These are phyloP conservation scores for Blera fallax DNA, from an alignment of 2,888 invertebrate species.

Conservation along the genomic window DNA sequence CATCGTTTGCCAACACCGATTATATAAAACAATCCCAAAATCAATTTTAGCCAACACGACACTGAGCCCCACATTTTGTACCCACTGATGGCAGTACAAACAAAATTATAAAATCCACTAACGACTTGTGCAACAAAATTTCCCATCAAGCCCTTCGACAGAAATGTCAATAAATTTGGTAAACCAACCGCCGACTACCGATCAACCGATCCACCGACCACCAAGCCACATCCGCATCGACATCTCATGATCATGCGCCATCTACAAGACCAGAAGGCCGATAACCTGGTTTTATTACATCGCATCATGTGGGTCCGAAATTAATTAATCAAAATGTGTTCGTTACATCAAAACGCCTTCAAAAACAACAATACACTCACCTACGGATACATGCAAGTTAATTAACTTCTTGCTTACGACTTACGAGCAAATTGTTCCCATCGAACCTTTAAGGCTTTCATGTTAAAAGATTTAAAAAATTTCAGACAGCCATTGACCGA, in stretches of 20 bases:
- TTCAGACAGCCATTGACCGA: neutral
- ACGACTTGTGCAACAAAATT: neutral
- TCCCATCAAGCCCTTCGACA: conserved; percentile 19
- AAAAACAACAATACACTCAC: too few relatives aligned
- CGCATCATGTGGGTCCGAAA: conserved; percentile 8
- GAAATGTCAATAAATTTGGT: conserved; percentile 34
- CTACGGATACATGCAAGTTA: neutral
- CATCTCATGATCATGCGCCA: conserved; percentile 16
- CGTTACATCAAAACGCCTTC: neutral
- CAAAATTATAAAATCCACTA: neutral
- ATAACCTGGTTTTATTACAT: neutral
- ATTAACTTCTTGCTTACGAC: neutral
- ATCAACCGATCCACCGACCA: neutral
- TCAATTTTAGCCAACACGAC: too few relatives aligned
- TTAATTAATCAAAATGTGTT: conserved; percentile 55
- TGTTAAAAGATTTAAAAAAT: neutral
- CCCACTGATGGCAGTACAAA: neutral
- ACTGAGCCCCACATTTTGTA: neutral
- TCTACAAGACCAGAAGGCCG: neutral
- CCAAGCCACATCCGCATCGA: conserved; percentile 49
- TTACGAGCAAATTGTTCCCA: neutral
- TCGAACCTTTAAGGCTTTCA: neutral
- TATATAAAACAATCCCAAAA: neutral
- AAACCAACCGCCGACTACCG: neutral
- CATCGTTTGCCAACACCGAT: neutral